Evolutionary conservation across 2,797 vertebrate species (phyloP), one percentile per base, ranked within the genome.

Genomic region (Merluccius polli): DNA sequence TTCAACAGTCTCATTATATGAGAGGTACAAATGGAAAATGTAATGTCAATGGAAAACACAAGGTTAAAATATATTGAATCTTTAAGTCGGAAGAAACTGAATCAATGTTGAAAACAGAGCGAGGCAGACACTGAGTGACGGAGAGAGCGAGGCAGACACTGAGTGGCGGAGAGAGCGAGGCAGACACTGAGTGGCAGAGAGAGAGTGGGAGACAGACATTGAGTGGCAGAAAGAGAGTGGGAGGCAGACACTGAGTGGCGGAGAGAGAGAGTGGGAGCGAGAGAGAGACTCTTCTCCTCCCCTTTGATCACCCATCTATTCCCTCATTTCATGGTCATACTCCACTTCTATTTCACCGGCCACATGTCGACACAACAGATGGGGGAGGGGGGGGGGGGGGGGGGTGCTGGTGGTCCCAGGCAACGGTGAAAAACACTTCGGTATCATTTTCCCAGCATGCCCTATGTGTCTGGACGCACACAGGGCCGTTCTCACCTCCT

Each of bases 391-490:
- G 2, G 16, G 44, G 15, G 38, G 13, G 38, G 5, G 38, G 11
- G 38, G 38, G 38, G 59, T 29, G 52, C 2, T 65, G 59, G 59
- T 27, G n/a, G 24, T 65, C 59, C 24, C 59, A 65, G 59, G 59
- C n/a, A 27, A 65, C 10, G 4, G 4, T 38, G 36, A 38, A 11
- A 10, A 65, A 65, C 59, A 65, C 59, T 27, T 65, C 24, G 11
- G n/a, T 65, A 65, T 65, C 24, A 65, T 65, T 27, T 11, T 65
- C 59, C 59, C 59, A 65, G 59, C 59, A 65, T 65, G 59, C n/a
- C 8, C 52, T 12, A 12, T 24, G 59, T 27, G 59, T 65, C 59
- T 65, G 59, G 59, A 65, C 10, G 24, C 59, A 65, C n/a, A 63
- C 59, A 27, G 59, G 59, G 59, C 59, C 59, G 24, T 27, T 63